Base-by-base conservation (phyloP, 1,140 invertebrate genomes). In the Pseudobourletiella spinata region DNA sequence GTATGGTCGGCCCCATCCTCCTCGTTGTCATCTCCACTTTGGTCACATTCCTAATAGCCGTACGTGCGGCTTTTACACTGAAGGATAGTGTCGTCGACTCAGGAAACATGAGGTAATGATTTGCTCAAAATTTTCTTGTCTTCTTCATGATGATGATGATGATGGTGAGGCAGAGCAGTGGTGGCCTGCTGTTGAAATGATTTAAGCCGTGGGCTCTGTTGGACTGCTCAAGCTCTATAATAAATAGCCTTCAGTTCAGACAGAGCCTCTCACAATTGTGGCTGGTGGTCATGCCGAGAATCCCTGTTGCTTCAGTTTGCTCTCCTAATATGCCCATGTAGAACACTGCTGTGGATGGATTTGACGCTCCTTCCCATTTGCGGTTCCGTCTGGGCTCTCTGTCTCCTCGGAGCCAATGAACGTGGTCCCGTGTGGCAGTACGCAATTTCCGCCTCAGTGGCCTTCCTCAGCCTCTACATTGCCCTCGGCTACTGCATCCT, bases 11-110 rank as follows among this genome's bases (percentile, higher is more conserved):
- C 8, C 91, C 91, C 1, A 84, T 91, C 15, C 87, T 84, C 48
- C 76, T 84, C 32, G 81, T 88, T 63, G 85, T 89, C 1, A 73
- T 85, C n/a, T 80, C 86, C 0, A 89, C 89, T 72, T 79, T 95
- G 0, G 79, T 84, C 28, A 85, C 89, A 44, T 82, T 95, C 42
- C 81, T 90, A 1, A 82, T 94, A 65, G 91, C 89, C 26, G 83
- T 95, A 1, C 81, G 86, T 64, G 91, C 92, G 3, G 92, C 92
- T 22, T 92, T 94, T 71, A 90, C 89, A 16, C 81, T 93, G 24
- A 90, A 91, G 73, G 89, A 92, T 70, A 88, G 91, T 70, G 85
- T 94, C 8, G 82, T 89, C 54, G 91, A 92, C 57, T 92, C 94
- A 72, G 89, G 90, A 26, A 91, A 92, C 74, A 76, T 95, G 46